Percentiles rank a stretch among this genome's conserved stretches.
Conservation (phyloP, 1,140 invertebrate species). For the Magallana ariakensis region DNA sequence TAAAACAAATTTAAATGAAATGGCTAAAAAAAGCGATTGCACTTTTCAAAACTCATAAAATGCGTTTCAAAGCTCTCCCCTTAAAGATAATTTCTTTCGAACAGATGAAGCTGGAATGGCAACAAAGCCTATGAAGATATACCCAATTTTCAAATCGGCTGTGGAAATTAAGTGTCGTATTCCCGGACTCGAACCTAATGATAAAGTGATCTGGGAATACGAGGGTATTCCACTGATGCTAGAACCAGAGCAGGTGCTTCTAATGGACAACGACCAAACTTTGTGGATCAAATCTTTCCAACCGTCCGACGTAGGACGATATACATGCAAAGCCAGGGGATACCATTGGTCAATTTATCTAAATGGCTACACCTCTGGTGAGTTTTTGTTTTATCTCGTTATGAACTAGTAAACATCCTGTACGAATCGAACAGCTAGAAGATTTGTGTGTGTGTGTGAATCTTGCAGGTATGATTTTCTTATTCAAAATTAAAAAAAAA, state of each 20-base stretch:
- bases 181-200: neutral
- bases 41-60: too few relatives aligned
- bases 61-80: too few relatives aligned
- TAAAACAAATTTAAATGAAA: too few relatives aligned
- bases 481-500: neutral
- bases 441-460: too few relatives aligned
- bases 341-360: neutral
- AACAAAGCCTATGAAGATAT: slow-evolving; percentile 4
- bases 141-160: neutral
- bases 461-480: neutral
- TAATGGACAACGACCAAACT: neutral
- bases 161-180: slow-evolving; percentile 7
- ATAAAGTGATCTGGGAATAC: neutral
- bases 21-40: too few relatives aligned
- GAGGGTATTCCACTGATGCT: neutral
- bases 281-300: neutral
- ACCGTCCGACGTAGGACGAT: neutral
- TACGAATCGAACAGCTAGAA: too few relatives aligned
- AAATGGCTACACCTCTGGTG: neutral
- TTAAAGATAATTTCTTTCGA: neutral
- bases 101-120: neutral
- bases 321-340: neutral
- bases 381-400: neutral
- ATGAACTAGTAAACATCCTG: too few relatives aligned
- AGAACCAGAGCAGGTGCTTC: neutral